phyloP scores from a whole-genome alignment of 2,113 vertebrate genomes.

The Pseudorectes ferrugineus region DNA sequence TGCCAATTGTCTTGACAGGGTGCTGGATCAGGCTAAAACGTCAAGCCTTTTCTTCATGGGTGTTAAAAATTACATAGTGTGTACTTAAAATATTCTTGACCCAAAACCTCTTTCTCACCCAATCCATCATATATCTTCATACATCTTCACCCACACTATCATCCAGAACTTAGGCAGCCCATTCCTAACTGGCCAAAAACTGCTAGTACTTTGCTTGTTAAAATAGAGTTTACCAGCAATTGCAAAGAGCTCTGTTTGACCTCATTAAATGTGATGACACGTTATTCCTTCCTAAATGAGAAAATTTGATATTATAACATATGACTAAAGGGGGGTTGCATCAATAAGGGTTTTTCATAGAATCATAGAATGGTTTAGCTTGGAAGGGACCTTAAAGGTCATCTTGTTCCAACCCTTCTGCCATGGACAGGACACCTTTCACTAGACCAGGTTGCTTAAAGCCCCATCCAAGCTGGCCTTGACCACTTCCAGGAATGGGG shows the following conservation, averaged over 20 bases:
- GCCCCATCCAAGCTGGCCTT: neutral
- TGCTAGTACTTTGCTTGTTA: neutral
- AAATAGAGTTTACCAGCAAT: neutral
- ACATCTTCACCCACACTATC: neutral
- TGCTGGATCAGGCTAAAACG: neutral
- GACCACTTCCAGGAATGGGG: neutral
- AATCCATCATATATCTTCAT: neutral
- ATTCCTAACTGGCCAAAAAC: neutral
- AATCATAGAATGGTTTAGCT: neutral
- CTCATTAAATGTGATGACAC: neutral
- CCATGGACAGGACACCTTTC: neutral
- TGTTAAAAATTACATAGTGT: neutral
- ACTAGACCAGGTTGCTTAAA: neutral
- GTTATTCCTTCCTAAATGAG: neutral
- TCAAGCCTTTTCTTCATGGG: neutral
- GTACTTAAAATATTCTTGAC: neutral
- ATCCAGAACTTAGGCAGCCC: neutral
- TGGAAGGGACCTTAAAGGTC: neutral
- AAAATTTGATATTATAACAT: neutral
- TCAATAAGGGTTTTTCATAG: neutral
- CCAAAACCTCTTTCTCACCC: neutral
- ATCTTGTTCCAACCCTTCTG: neutral
- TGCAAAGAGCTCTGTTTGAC: neutral
- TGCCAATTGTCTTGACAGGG: neutral
- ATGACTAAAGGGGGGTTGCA: neutral